Conservation (phyloP, 2,797 vertebrate species). For the Mus caroli region DNA sequence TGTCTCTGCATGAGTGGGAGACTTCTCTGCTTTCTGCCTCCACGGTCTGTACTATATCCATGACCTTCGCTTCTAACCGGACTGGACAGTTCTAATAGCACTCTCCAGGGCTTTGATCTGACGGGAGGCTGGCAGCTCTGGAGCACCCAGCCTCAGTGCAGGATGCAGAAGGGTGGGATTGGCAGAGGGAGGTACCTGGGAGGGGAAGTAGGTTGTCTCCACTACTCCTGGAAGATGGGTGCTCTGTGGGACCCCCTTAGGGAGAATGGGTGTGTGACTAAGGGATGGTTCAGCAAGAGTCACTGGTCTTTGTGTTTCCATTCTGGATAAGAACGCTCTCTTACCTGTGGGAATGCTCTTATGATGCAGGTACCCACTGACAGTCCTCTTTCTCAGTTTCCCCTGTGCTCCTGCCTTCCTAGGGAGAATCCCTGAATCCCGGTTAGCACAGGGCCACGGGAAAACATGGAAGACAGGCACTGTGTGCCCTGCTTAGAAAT, state of each 20-base stretch:
- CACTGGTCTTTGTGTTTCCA: neutral
- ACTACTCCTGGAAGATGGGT: accelerated
- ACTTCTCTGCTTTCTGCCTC: conserved; percentile 83
- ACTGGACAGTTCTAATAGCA: conserved; percentile 89
- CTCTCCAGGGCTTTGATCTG: conserved; percentile 88
- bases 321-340: neutral
- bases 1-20: conserved; percentile 61
- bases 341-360: neutral
- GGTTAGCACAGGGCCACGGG: neutral
- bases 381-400: neutral
- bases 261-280: neutral
- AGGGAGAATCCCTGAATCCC: neutral
- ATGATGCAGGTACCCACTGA: neutral
- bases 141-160: conserved; percentile 67
- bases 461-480: neutral
- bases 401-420: neutral
- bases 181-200: neutral
- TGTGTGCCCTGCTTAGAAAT: neutral
- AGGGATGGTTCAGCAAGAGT: neutral
- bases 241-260: neutral
- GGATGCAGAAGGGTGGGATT: neutral
- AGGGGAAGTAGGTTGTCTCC: neutral
- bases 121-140: conserved; percentile 84
- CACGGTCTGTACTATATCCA: conserved; percentile 88
- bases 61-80: conserved; percentile 90